Conservation (phyloP, 37 sponge, comb jelly and placozoan genomes). For the Mnemiopsis leidyi region DNA sequence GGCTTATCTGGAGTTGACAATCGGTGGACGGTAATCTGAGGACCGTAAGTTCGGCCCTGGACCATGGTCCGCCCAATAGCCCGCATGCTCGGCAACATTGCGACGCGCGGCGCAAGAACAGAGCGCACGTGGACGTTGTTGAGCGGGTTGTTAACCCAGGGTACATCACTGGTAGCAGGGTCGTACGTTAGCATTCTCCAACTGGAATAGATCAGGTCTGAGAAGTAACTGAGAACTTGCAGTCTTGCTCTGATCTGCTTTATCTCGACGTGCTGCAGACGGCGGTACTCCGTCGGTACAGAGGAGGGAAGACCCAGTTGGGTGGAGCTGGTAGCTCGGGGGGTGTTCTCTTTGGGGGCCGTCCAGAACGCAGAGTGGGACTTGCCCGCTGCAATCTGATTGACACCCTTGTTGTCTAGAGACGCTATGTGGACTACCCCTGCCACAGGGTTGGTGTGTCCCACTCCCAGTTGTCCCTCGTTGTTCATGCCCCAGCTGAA, state of each 20-base stretch:
- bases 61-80: slow-evolving; percentile 71
- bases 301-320: slow-evolving; percentile 66
- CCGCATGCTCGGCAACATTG: slow-evolving; percentile 51
- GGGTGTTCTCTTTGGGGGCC: slow-evolving; percentile 53
- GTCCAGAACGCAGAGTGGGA: slow-evolving; percentile 70
- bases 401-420: slow-evolving; percentile 70
- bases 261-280: slow-evolving; percentile 69
- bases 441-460: slow-evolving; percentile 29
- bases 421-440: slow-evolving; percentile 68
- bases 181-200: slow-evolving; percentile 74
- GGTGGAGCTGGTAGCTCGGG: slow-evolving; percentile 50
- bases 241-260: slow-evolving; percentile 70
- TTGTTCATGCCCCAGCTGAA: slow-evolving; percentile 57
- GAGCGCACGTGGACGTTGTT: slow-evolving; percentile 11
- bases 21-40: slow-evolving; percentile 75
- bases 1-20: slow-evolving; percentile 64
- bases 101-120: slow-evolving; percentile 53
- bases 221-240: slow-evolving; percentile 72
- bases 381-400: slow-evolving; percentile 78
- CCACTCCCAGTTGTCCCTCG: slow-evolving; percentile 70
- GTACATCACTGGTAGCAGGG: background rate
- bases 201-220: slow-evolving; percentile 68
- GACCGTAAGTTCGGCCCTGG: slow-evolving; percentile 72
- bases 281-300: slow-evolving; percentile 71
- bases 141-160: slow-evolving; percentile 25